phyloP scores from a whole-genome alignment of 1,140 invertebrate species.

The Halesus radiatus region DNA sequence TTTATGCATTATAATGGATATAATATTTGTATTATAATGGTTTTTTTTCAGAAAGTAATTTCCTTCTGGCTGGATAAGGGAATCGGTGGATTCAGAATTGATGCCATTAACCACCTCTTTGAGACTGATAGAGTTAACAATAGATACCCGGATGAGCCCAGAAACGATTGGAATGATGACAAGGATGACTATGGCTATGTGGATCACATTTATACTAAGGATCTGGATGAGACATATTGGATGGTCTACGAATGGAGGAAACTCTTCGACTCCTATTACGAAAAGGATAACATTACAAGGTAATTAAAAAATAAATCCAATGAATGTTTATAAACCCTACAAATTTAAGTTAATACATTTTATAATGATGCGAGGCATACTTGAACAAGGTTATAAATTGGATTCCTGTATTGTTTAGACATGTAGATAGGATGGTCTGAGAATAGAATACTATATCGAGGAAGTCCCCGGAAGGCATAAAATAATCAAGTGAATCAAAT shows the following conservation, averaged over 20 bases:
- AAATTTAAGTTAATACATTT: no score
- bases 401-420: no score
- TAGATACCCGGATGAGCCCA: conserved; percentile 70
- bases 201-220: conserved; percentile 75
- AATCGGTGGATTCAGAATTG: conserved; percentile 83
- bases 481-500: no score
- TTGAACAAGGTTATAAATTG: no score
- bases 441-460: no score
- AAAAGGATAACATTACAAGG: conserved; percentile 58
- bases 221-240: conserved; percentile 73
- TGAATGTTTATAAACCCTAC: no score
- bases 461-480: no score
- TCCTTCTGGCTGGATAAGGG: conserved; percentile 83
- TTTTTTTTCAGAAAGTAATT: conserved; percentile 72
- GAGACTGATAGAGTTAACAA: conserved; percentile 64
- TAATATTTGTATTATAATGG: no score
- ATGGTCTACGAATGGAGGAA: conserved; percentile 76
- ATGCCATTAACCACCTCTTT: conserved; percentile 74
- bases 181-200: conserved; percentile 72
- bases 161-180: conserved; percentile 64
- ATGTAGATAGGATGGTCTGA: no score
- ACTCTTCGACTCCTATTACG: conserved; percentile 72
- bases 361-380: no score
- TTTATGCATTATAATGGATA: no score
- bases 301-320: no score